Evolutionary conservation across 2,888 invertebrate species (phyloP), one percentile per base, ranked within the genome.

Genomic region (Eilema caniola): DNA sequence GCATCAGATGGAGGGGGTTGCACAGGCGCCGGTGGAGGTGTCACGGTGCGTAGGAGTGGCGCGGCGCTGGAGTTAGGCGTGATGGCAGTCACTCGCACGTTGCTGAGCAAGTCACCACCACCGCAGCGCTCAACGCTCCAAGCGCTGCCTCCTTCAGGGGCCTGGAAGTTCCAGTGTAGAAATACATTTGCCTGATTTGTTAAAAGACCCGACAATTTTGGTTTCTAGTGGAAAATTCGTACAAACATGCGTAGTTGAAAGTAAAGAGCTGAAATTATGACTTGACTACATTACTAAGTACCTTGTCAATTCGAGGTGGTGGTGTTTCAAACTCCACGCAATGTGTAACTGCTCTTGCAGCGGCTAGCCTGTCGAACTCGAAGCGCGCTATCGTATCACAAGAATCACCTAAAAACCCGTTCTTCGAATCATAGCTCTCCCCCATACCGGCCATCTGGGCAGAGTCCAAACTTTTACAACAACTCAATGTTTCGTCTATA

Each of bases 21-120:
- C 67, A 86, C 80, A 11, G 93, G 90, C 33, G 88, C 89, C 4
- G 85, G 82, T 0, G 87, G 85, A 3, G 88, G 73, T 83, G 88
- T 47, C 78, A 80, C 23, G 80, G 87, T 31, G 84, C 93, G 88
- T 72, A 97, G 96, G 56, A 97, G 90, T n/a, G 97, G 97, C 70
- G 96, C 96, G 1, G 97, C 97, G 89, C 97, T 97, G 0, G 97
- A 97, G 88, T 96, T 97, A 3, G 97, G 97, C 8, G 97, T 97
- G 68, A 97, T 90, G 60, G 91, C 91, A 0, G 92, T 89, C 28
- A 90, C 77, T 2, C 87, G 85, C 1, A 84, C 71, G 56, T 77
- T 80, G 1, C 96, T 96, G 96, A 96, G 53, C 11, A 37, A 20
- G 41, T 83, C 77, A 31, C 41, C 70, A 24, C 59, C 74, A 24